Percentiles rank a stretch among this genome's conserved stretches.
phyloP scores from a whole-genome alignment of 2,113 vertebrate species.

The Nipponia nippon region DNA sequence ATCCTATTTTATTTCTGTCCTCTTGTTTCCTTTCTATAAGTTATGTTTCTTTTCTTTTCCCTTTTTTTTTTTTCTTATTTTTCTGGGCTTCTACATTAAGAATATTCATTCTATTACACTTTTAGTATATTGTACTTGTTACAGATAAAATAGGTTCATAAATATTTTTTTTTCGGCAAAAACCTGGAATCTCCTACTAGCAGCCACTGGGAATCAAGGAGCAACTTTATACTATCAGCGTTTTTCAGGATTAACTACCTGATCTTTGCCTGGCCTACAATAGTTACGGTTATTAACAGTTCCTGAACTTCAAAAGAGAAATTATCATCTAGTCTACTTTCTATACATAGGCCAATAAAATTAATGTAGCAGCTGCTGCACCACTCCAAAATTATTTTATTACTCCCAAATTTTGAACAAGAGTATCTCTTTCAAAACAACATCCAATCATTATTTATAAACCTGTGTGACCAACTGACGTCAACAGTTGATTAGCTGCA shows the following conservation, averaged over 20 bases:
- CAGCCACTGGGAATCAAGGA: not conserved
- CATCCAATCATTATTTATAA: not conserved
- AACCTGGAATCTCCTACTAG: not conserved
- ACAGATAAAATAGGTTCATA: not conserved
- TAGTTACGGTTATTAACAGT: not conserved
- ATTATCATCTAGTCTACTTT: not conserved
- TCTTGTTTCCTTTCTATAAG: not conserved
- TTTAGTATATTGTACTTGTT: not conserved
- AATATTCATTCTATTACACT: not conserved
- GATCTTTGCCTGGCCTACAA: not conserved
- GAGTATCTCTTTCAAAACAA: not conserved
- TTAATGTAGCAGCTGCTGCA: not conserved
- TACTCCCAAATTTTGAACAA: not conserved
- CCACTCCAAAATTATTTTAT: not conserved
- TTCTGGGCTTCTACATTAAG: not conserved
- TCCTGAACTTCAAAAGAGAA: not conserved
- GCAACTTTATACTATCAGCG: not conserved
- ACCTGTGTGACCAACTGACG: not conserved
- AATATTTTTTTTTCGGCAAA: not conserved
- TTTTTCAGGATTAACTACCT: not conserved
- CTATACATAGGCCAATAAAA: not conserved
- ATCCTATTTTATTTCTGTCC: not conserved
- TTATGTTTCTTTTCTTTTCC: not conserved
- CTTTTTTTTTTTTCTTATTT: not conserved
- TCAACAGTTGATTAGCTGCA: not conserved